Percentiles rank a stretch among this genome's conserved stretches.
phyloP scores from a whole-genome alignment of 2,113 vertebrate genomes.

The Colistium nudipinnis region DNA sequence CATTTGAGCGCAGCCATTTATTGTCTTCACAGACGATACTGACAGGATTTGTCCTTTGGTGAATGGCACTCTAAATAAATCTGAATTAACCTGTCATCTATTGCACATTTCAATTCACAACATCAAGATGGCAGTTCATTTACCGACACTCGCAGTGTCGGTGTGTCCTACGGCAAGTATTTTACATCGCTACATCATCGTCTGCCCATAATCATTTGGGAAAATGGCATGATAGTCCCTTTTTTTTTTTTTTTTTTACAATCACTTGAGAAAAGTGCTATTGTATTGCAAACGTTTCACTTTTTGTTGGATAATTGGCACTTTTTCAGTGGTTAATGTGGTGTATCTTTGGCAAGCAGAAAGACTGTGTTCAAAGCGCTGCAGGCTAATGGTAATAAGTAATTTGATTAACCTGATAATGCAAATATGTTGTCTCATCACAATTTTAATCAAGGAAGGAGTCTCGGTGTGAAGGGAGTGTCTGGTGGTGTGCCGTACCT shows the following conservation, averaged over 20 bases:
- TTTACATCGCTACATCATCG: slow-evolving; percentile 2
- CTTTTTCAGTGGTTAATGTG: slow-evolving; percentile 22
- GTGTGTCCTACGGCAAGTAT: neutral
- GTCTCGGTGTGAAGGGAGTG: slow-evolving; percentile 10
- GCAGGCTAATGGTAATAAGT: slow-evolving; percentile 35
- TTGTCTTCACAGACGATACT: slow-evolving; percentile 22
- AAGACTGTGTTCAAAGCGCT: slow-evolving; percentile 13
- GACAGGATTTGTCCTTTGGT: slow-evolving; percentile 20
- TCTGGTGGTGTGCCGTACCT: slow-evolving; percentile 25
- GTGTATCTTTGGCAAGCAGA: slow-evolving; percentile 58
- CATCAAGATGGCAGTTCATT: slow-evolving; percentile 7
- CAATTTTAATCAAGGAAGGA: slow-evolving; percentile 28
- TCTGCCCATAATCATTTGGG: slow-evolving; percentile 3
- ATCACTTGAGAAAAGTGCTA: too few relatives aligned
- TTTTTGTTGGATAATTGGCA: neutral
- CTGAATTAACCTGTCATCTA: slow-evolving; percentile 8
- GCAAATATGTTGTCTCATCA: slow-evolving; percentile 48
- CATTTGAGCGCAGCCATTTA: slow-evolving; percentile 12
- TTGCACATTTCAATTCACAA: slow-evolving; percentile 22
- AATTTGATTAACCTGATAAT: slow-evolving; percentile 47
- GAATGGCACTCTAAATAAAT: neutral
- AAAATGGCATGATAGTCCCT: too few relatives aligned
- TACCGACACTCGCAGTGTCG: neutral
- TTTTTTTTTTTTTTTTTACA: too few relatives aligned
- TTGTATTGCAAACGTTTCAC: too few relatives aligned